A percentile compares a stretch with the other conserved stretches of the same genome.
Evolutionary conservation across 2,888 invertebrate species (phyloP).

Genomic region (Calameuta idolon): DNA sequence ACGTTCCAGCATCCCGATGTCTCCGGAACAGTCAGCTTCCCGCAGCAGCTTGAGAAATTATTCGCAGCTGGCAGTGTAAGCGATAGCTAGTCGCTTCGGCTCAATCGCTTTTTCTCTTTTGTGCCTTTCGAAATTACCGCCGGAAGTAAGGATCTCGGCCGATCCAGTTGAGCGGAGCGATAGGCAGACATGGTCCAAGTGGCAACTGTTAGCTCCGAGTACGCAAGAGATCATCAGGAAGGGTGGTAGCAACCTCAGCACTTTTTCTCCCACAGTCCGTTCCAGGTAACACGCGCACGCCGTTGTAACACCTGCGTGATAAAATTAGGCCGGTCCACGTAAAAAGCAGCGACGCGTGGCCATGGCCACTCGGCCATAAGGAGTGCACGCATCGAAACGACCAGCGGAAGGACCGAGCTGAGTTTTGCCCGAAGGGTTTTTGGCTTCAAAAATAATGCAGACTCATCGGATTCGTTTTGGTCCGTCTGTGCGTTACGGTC

Average conservation of each 20-base stretch:
- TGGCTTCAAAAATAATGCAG: neutral
- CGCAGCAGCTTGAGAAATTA: neutral
- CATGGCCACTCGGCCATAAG: neutral
- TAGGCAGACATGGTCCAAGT: neutral
- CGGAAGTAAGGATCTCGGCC: neutral
- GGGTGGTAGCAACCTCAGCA: neutral
- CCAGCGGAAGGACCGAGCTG: neutral
- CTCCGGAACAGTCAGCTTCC: neutral
- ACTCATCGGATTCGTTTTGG: slow-evolving; percentile 2
- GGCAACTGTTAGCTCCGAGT: neutral
- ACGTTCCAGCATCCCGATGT: neutral
- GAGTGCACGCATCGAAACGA: neutral
- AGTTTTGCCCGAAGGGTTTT: neutral
- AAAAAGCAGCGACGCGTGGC: neutral
- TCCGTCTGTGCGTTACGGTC: neutral
- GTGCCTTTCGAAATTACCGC: neutral
- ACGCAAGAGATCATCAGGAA: neutral
- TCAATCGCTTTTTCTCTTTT: neutral
- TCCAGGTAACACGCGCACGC: neutral
- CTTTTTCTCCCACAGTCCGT: neutral
- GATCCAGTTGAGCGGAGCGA: neutral
- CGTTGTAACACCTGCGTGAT: neutral
- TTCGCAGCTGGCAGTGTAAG: neutral
- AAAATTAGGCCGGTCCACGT: neutral
- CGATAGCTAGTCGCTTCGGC: neutral